Conservation (phyloP, 1,140 invertebrate species). For the Micrasema longulum region DNA sequence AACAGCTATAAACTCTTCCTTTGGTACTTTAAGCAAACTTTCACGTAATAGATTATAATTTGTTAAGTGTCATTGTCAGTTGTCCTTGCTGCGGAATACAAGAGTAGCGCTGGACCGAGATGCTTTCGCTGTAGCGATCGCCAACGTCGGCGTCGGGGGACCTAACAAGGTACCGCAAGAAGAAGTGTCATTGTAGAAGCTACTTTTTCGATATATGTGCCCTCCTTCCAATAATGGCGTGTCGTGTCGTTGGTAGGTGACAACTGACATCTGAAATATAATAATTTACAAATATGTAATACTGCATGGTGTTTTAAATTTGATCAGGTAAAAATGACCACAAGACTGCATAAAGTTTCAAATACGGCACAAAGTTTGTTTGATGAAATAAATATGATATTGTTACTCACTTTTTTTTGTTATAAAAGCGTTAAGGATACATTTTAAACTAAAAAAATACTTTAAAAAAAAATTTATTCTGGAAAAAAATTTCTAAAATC, state of each 20-base stretch:
- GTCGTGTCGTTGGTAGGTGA: constrained; percentile 40
- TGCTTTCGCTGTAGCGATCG: too few species aligned
- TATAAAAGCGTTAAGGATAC: constrained; percentile 3
- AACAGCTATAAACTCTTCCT: constrained; percentile 54
- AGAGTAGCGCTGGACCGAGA: too few species aligned
- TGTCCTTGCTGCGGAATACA: too few species aligned
- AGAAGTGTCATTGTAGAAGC: constrained; percentile 34
- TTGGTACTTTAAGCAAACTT: constrained; percentile 36
- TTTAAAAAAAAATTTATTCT: background rate
- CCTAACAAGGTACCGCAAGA: too few species aligned
- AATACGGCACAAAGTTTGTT: background rate
- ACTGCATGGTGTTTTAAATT: too few species aligned
- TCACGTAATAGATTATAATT: background rate
- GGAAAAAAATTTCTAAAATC: too few species aligned
- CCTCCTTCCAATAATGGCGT: constrained; percentile 40
- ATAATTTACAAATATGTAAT: too few species aligned
- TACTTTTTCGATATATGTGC: constrained; percentile 40
- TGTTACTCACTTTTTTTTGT: constrained; percentile 12
- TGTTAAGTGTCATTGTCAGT: constrained; percentile 32
- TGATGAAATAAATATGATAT: constrained; percentile 12
- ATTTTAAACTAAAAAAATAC: constrained; percentile 5
- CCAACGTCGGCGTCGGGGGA: too few species aligned
- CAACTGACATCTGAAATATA: constrained; percentile 37
- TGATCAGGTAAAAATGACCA: constrained; percentile 20
- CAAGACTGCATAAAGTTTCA: constrained; percentile 18